Conservation (phyloP, 2,888 invertebrate genomes). For the Oscheius onirici region DNA sequence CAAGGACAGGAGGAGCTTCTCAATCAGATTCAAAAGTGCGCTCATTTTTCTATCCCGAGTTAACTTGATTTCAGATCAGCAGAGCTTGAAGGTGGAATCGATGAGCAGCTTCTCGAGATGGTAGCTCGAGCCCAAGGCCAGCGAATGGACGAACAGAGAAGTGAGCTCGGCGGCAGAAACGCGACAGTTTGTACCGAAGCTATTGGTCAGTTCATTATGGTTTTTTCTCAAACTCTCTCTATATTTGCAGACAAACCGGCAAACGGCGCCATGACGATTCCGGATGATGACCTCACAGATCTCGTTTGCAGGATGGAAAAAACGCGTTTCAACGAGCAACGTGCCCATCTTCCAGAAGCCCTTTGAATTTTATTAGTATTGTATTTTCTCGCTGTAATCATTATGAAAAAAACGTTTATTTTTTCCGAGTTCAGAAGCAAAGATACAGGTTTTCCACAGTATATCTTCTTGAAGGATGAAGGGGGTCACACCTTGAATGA, state of each 20-base stretch:
- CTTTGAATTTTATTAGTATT: neutral
- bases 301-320: constrained; percentile 63
- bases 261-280: constrained; percentile 21
- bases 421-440: neutral
- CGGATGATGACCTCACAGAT: constrained; percentile 56
- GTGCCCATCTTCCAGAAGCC: constrained; percentile 41
- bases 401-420: neutral
- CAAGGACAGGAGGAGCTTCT: constrained; percentile 41
- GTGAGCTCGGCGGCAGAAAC: constrained; percentile 55
- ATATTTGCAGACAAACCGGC: constrained; percentile 7
- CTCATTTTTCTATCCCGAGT: neutral
- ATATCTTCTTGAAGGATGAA: too few species aligned
- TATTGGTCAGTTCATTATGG: neutral
- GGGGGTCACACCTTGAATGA: too few species aligned
- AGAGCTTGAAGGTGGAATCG: constrained; percentile 41
- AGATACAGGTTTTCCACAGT: too few species aligned
- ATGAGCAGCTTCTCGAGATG: constrained; percentile 49
- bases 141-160: constrained; percentile 65
- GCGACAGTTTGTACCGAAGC: too few species aligned
- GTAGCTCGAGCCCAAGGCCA: constrained; percentile 61
- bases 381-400: neutral
- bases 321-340: constrained; percentile 61
- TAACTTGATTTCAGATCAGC: constrained; percentile 33
- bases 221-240: neutral
- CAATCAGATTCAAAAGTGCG: constrained; percentile 13